Evolutionary conservation across 2,888 invertebrate species (phyloP), one percentile per base, ranked within the genome.

Genomic region (Drosophila sordidula): DNA sequence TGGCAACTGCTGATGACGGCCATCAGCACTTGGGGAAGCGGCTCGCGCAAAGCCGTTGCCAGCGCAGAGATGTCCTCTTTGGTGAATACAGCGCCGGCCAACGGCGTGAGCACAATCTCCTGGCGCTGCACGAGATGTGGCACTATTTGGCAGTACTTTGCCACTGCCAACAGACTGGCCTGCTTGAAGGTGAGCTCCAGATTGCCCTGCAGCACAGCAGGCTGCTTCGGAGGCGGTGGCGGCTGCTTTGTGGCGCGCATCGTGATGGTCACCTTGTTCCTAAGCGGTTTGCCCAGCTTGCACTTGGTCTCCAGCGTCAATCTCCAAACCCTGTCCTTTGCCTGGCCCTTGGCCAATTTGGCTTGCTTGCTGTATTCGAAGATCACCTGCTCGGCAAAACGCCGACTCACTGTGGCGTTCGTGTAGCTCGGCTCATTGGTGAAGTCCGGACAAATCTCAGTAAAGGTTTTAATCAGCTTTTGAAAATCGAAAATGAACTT

Each of bases 1-100:
- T 88, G 89, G 62, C 89, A 86, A 36, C 83, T 84, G 26, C 84
- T 72, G 32, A 86, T 75, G 9, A 84, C 39, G 5, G 84, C 68
- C 51, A 70, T 64, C 8, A 84, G 5, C 22, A 83, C 34, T 4
- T 75, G 22, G 16, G 62, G 16, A 5, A 85, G 47, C 1, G 89
- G 63, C 6, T 70, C 70, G 0, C 22, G 14, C 9, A 83, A 26
- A 6, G 39, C 77, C 0, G 11, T 11, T 6, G 89, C 87, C 45
- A 84, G 34, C 16, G 56, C 34, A 12, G 78, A 64, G 9, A 84
- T 47, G 3, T 65, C 69, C 4, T 80, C 67, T 12, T 61, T 54
- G 12, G 50, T 32, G 32, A 86, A 84, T 1, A 83, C 56, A 2
- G 80, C 87, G 1, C 88, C 87, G 0, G 83, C 88, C 22, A 83